phyloP scores from a whole-genome alignment of 1,140 invertebrate genomes.

The Temnothorax curvispinosus region DNA sequence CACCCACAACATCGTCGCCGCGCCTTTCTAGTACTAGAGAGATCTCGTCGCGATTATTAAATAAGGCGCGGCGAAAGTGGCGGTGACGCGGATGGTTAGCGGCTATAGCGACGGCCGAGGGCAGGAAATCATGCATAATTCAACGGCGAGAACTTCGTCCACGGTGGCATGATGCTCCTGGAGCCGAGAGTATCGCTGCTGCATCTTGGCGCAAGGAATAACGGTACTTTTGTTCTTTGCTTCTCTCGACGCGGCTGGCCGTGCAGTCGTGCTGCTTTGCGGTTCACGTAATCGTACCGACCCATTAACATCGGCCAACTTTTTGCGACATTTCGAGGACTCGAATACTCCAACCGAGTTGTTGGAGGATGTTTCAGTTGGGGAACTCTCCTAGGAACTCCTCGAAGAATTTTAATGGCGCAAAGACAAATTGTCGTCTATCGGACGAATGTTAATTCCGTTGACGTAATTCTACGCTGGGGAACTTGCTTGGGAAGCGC shows the following conservation, averaged over 20 bases:
- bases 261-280: constrained; percentile 42
- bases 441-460: constrained; percentile 56
- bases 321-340: constrained; percentile 60
- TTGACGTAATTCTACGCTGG: constrained; percentile 47
- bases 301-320: constrained; percentile 59
- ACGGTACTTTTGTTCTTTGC: constrained; percentile 57
- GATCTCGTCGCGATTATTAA: constrained; percentile 54
- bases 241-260: background rate
- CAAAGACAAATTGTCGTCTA: constrained; percentile 60
- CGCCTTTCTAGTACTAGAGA: constrained; percentile 30
- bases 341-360: constrained; percentile 29
- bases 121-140: constrained; percentile 59
- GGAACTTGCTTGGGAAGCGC: constrained; percentile 14
- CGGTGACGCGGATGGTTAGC: constrained; percentile 54
- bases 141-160: constrained; percentile 38
- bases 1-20: background rate
- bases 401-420: constrained; percentile 55
- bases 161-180: constrained; percentile 46
- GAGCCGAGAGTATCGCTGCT: constrained; percentile 33
- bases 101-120: constrained; percentile 25
- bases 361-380: constrained; percentile 46
- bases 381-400: constrained; percentile 34
- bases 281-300: constrained; percentile 58
- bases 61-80: constrained; percentile 57
- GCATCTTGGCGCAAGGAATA: constrained; percentile 51